Evolutionary conservation across 1,140 invertebrate genomes (phyloP), one percentile per base, ranked within the genome.

Genomic region (Panonychus citri): DNA sequence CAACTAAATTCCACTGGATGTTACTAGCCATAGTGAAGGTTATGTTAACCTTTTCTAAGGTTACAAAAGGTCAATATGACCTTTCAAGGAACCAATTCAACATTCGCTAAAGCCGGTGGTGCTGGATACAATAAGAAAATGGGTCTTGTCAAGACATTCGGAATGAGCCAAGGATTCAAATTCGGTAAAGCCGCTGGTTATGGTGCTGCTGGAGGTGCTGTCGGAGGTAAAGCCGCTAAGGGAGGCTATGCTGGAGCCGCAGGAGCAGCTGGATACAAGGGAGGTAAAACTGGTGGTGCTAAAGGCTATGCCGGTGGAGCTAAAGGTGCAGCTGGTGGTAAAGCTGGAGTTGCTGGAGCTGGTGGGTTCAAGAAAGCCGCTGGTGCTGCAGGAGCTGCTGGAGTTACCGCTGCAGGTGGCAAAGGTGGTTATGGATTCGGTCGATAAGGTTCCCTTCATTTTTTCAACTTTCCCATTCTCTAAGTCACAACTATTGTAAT

Each of bases 161-260:
- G 53, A 34, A 34, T 21, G 43, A 26, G 48, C 58, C 28, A 57
- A 50, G 55, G 56, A 53, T 42, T 42, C 56, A 10, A 54, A 42
- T 57, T 53, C 46, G 55, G 55, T 27, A 59, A 57, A 40, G 48
- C 56, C 28, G 50, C 24, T 42, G 55, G 48, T 42, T 24, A 27
- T 25, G 51, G 58, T 27, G 56, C 8, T 12, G 25, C n/a, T n/a
- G 56, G 17, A 19, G 56, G 56, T 19, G 57, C 53, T 39, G 56
- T 10, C 2, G 56, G n/a, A 2, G 50, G 34, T 17, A 51, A 30
- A 21, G 27, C 5, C 24, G 27, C 50, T 26, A 52, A 52, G 24
- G 50, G 15, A n/a, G 50, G 50, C 39, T 56, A 37, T 7, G n/a
- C 25, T 3, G 43, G n/a, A 8, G 57, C 19, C n/a, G 53, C 4